A percentile compares a stretch with the other conserved stretches of the same genome.
phyloP scores from a whole-genome alignment of 2,888 invertebrate species.

The Caenorhabditis drosophilae region DNA sequence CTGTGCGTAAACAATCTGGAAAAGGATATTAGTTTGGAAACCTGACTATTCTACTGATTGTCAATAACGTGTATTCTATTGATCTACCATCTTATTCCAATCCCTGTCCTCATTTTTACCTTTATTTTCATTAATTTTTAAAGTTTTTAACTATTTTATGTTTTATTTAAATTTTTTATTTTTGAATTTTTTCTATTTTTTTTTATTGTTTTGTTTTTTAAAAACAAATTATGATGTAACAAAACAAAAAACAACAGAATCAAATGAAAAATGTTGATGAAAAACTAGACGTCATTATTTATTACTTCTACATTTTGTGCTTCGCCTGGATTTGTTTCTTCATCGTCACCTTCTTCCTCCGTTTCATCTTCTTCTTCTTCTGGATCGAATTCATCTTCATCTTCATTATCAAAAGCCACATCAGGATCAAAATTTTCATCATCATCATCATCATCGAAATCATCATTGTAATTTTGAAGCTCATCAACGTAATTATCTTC shows the following conservation, averaged over 20 bases:
- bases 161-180: not conserved
- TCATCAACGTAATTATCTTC: not conserved
- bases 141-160: slow-evolving; percentile 10
- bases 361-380: not conserved
- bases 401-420: slow-evolving; percentile 8
- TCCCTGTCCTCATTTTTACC: not conserved
- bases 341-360: slow-evolving; percentile 2
- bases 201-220: not conserved
- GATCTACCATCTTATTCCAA: too few relatives aligned
- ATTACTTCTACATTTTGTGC: too few relatives aligned
- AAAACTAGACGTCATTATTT: too few relatives aligned
- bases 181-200: not conserved
- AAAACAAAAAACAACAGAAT: too few relatives aligned
- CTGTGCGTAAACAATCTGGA: slow-evolving; percentile 27
- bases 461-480: not conserved
- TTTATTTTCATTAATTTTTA: slow-evolving; percentile 8
- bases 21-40: slow-evolving; percentile 19
- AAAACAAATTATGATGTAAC: not conserved
- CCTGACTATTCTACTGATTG: too few relatives aligned
- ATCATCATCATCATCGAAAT: slow-evolving; percentile 12
- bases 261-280: too few relatives aligned
- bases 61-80: too few relatives aligned
- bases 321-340: too few relatives aligned
- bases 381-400: slow-evolving; percentile 4
- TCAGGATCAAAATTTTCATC: not conserved